Evolutionary conservation across 2,113 vertebrate species (phyloP), one percentile per base, ranked within the genome.

Genomic region (Pholis gunnellus): DNA sequence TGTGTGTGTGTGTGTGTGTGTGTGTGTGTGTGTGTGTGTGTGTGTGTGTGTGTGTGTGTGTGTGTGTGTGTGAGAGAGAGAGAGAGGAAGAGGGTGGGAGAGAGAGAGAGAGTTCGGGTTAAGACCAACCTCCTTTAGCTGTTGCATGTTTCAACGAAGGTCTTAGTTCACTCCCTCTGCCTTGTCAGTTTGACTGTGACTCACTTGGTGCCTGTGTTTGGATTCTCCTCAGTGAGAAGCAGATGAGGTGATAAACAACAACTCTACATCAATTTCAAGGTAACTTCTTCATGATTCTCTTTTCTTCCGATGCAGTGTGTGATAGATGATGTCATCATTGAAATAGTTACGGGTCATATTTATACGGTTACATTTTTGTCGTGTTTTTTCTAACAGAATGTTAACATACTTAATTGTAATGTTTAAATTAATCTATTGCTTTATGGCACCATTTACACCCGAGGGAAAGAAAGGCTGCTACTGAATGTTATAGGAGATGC

Each of bases 41-140:
- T 2, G 6, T 6, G 64, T 3, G 6, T 5, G 31, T 34, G 27
- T 69, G 63, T 50, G 4, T 36, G 10, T 78, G 54, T 3, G 7
- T 34, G 27, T 68, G 63, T 50, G 2, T 34, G 17, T 78, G 64
- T 2, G 6, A 9, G 31, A 20, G 52, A 48, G 54, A 36, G 69
- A 8, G 22, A 68, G 44, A 14, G 78, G 18, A 40, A 46, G 44
- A 50, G 60, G 36, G 52, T 44, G 64, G 34, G 56, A 15, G 66
- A 15, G 78, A 6, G 52, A 31, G 57, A 48, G 79, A 46, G 70
- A 31, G 61, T 54, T 57, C 40, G 8, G 38, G 44, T 50, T 78
- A 64, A 78, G 92, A 85, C 86, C 92, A 76, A 50, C 90, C 93
- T 90, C 84, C 29, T 57, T 67, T 15, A 88, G 78, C 88, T 65